Conservation (phyloP, 2,888 invertebrate genomes). For the Hedychridium roseum region DNA sequence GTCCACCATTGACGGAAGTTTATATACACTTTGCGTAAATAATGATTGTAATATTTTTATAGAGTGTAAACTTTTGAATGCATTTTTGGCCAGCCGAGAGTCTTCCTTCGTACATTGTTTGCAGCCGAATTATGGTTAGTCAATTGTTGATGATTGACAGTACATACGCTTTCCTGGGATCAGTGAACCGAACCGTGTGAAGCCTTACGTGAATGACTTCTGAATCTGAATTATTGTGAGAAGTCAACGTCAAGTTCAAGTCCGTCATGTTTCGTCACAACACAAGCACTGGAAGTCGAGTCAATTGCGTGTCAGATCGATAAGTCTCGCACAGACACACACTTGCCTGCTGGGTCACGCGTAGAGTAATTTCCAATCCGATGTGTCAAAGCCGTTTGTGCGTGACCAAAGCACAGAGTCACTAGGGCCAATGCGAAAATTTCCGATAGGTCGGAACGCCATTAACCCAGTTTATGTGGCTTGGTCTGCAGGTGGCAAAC, state of each 20-base stretch:
- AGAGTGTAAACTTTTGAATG: conserved; percentile 47
- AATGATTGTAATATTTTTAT: conserved; percentile 51
- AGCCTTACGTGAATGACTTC: conserved; percentile 42
- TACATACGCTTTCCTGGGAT: conserved; percentile 47
- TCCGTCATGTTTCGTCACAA: conserved; percentile 54
- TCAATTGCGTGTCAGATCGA: conserved; percentile 57
- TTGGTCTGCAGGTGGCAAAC: conserved; percentile 64
- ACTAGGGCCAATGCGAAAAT: conserved; percentile 59
- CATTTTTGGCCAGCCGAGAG: conserved; percentile 50
- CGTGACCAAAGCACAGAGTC: conserved; percentile 63
- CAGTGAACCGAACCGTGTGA: conserved; percentile 45
- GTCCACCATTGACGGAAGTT: conserved; percentile 34
- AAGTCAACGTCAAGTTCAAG: conserved; percentile 57
- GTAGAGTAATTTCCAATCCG: conserved; percentile 58
- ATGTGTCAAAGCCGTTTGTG: conserved; percentile 57
- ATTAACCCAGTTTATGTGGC: conserved; percentile 65
- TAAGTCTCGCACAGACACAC: conserved; percentile 58
- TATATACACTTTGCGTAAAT: conserved; percentile 35
- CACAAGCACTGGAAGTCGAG: conserved; percentile 61
- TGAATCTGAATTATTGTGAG: conserved; percentile 46
- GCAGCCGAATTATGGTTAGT: conserved; percentile 55
- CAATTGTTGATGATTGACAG: conserved; percentile 49
- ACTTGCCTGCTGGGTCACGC: conserved; percentile 63
- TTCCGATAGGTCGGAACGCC: conserved; percentile 60
- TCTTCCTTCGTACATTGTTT: conserved; percentile 51